Evolutionary conservation across 2,113 vertebrate genomes (phyloP).

Genomic region (Scopus umbretta): DNA sequence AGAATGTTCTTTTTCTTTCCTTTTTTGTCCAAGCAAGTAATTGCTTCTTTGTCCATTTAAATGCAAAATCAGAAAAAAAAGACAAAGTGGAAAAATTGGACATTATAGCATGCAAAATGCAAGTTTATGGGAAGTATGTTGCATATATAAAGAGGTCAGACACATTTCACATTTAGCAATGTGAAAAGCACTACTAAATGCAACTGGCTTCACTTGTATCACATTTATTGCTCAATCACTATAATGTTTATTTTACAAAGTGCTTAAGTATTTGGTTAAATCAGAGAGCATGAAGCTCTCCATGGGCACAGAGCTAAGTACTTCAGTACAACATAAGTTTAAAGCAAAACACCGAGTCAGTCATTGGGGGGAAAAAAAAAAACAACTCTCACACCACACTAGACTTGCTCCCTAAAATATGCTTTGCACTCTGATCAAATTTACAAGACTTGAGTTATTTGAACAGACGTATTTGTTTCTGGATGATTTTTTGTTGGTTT

Average conservation of each 20-base stretch:
- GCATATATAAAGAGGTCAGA: background rate
- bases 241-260: background rate
- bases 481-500: background rate
- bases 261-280: background rate
- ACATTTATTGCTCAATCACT: background rate
- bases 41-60: background rate
- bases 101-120: background rate
- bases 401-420: background rate
- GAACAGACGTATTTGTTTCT: background rate
- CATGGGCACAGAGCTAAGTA: background rate
- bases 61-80: background rate
- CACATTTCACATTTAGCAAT: background rate
- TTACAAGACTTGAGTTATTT: background rate
- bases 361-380: rapidly evolving
- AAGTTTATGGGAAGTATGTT: background rate
- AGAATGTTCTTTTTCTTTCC: background rate
- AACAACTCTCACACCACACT: rapidly evolving
- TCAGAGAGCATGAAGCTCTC: background rate
- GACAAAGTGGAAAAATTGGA: background rate
- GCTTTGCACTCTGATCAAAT: background rate
- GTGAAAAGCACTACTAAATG: background rate
- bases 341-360: background rate
- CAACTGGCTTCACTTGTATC: background rate
- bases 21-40: background rate
- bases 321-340: background rate